Conservation (phyloP, 2,797 vertebrate genomes). For the Cephalopachus bancanus region DNA sequence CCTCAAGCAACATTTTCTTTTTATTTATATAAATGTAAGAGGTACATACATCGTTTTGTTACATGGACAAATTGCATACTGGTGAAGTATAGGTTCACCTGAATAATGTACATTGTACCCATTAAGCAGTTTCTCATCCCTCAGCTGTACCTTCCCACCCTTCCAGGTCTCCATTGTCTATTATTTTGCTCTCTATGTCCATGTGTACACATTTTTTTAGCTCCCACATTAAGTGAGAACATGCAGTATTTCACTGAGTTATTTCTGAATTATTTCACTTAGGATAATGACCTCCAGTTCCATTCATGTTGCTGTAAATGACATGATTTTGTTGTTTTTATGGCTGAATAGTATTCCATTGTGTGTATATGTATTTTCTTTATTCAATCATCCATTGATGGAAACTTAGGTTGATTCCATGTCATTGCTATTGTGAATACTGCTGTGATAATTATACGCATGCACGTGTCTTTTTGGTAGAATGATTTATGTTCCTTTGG, state of each 20-base stretch:
- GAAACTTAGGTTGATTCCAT: neutral
- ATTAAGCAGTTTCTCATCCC: neutral
- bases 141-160: neutral
- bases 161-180: neutral
- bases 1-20: slow-evolving; percentile 4
- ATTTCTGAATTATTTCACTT: neutral
- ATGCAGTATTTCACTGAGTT: neutral
- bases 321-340: neutral
- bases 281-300: neutral
- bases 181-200: neutral
- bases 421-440: neutral
- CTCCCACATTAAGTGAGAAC: neutral
- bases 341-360: neutral
- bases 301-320: neutral
- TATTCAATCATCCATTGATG: neutral
- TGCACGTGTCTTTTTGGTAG: neutral
- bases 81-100: neutral
- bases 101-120: neutral
- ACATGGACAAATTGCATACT: neutral
- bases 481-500: neutral
- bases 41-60: neutral
- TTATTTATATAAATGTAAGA: neutral
- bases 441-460: neutral
- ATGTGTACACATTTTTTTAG: neutral
- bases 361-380: neutral